A percentile compares a stretch with the other conserved stretches of the same genome.
Conservation (phyloP, 2,113 vertebrate genomes). For the Actinemys pallida region DNA sequence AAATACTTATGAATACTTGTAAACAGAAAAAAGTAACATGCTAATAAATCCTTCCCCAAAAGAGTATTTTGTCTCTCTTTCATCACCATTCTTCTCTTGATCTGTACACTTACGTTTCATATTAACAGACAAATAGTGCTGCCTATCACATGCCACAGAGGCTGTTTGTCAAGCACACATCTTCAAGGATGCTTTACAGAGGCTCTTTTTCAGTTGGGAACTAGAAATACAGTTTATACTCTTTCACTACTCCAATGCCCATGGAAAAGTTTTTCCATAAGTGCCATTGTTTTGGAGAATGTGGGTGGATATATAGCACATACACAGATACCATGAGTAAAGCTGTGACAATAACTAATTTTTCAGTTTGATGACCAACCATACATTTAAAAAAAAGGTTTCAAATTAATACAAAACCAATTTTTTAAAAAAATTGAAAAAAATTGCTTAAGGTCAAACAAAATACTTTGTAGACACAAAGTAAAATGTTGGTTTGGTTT, state of each 20-base stretch:
- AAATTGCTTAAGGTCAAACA: too few relatives aligned
- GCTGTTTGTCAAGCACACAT: neutral
- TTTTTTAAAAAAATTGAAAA: neutral
- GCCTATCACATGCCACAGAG: accelerated
- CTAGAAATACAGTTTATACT: neutral
- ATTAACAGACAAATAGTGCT: neutral
- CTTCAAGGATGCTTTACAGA: neutral
- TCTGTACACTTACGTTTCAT: neutral
- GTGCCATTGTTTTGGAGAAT: neutral
- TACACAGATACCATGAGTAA: neutral
- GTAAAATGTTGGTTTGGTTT: neutral
- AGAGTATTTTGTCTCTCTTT: neutral
- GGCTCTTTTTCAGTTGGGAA: neutral
- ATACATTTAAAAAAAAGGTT: neutral
- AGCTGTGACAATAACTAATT: neutral
- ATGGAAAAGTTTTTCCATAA: neutral
- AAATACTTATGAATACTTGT: neutral
- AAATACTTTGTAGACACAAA: neutral
- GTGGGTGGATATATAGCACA: neutral
- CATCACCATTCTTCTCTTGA: neutral
- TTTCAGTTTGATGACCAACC: neutral
- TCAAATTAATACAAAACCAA: neutral
- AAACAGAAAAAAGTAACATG: neutral
- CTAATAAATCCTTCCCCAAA: neutral
- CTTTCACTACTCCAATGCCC: neutral